Evolutionary conservation across 2,797 vertebrate species (phyloP), one percentile per base, ranked within the genome.

Genomic region (Chaunax sp.): DNA sequence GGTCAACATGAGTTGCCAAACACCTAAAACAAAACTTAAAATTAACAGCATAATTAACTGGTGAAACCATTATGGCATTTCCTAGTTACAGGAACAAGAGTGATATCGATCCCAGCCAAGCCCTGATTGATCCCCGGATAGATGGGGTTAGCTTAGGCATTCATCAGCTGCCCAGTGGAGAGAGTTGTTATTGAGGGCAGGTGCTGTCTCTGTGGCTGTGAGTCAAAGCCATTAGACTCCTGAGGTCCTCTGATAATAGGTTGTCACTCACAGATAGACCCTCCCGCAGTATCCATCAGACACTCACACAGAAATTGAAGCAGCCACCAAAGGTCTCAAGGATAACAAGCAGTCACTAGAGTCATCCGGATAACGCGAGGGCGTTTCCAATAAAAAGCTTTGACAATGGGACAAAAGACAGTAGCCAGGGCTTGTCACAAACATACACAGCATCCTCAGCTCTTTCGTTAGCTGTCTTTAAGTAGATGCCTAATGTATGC

Each of bases 11-110:
- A 84, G 69, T 82, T 83, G 59, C 60, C 72, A 79, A 90, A 88
- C 82, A 77, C 59, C 78, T 72, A 82, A 90, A 93, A 87, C 87
- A 83, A 89, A 92, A 93, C 89, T 88, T 81, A 80, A 93, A 93
- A 93, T 93, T 91, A 93, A 93, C 91, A 88, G 83, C 80, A 63
- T 94, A 93, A 94, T 94, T 93, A 94, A 94, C 90, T 92, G 90
- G 79, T 84, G 81, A 89, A 92, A 87, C 90, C 87, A 92, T 92
- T 90, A 91, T 89, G 87, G 87, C 81, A 70, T 93, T 90, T 93
- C 90, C 91, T 92, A 92, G 84, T 94, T 92, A 93, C 92, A 90
- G 93, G 92, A 93, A 94, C 92, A 92, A 94, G 93, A 90, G 87
- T 79, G 68, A 68, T 91, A 94, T 95, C 77, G 94, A 95, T 92